Evolutionary conservation across 2,888 invertebrate species (phyloP).

Genomic region (Brachypterus glaber): DNA sequence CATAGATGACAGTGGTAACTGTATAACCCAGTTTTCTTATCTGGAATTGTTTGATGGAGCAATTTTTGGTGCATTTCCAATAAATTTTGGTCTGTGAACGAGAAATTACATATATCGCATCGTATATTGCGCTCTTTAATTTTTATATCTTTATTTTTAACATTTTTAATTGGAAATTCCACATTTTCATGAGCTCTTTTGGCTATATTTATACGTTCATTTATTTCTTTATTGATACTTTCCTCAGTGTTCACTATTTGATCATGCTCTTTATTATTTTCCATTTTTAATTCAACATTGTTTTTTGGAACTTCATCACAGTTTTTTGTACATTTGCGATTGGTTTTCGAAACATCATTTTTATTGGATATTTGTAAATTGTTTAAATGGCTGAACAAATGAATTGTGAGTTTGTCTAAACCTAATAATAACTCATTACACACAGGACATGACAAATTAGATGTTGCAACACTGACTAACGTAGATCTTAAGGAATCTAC

Average conservation of each 20-base stretch:
- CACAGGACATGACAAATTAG: slow-evolving; percentile 65
- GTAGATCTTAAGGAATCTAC: slow-evolving; percentile 61
- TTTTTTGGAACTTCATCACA: slow-evolving; percentile 3
- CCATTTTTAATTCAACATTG: too few relatives aligned
- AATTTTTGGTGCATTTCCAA: slow-evolving; percentile 66
- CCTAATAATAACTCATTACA: slow-evolving; percentile 67
- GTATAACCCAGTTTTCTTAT: slow-evolving; percentile 34
- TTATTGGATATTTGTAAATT: slow-evolving; percentile 11
- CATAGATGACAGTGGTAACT: slow-evolving; percentile 66
- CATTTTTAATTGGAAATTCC: slow-evolving; percentile 17
- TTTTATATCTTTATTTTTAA: background rate
- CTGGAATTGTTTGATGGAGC: slow-evolving; percentile 47
- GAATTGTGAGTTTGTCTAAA: slow-evolving; percentile 74
- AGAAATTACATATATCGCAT: slow-evolving; percentile 66
- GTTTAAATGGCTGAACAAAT: slow-evolving; percentile 60
- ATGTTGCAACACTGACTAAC: slow-evolving; percentile 65
- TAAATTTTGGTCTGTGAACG: slow-evolving; percentile 60
- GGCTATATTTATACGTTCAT: slow-evolving; percentile 25
- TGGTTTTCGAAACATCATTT: background rate
- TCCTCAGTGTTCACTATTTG: slow-evolving; percentile 2
- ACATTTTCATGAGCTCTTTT: slow-evolving; percentile 22
- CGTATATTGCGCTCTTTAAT: slow-evolving; percentile 17
- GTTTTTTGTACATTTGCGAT: slow-evolving; percentile 1
- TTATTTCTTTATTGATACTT: slow-evolving; percentile 26
- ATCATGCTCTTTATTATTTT: slow-evolving; percentile 10